These are phyloP conservation scores for Callosobruchus maculatus DNA, from an alignment of 2,888 invertebrate species.

Conservation along the genomic window DNA sequence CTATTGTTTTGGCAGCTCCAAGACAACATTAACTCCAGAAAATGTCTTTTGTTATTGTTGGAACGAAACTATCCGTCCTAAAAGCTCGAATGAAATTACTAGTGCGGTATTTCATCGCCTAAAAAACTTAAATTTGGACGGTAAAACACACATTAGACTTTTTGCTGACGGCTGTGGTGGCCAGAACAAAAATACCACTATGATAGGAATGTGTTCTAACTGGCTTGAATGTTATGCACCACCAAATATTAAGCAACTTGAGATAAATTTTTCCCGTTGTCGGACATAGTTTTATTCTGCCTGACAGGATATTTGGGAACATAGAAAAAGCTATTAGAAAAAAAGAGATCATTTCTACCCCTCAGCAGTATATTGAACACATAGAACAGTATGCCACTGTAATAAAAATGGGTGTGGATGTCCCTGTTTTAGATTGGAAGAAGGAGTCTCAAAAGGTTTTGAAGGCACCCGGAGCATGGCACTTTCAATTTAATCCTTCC, in stretches of 20 bases:
- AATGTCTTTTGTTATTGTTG: slow-evolving; percentile 7
- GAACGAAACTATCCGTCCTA: slow-evolving; percentile 7
- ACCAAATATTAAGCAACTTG: slow-evolving; percentile 6
- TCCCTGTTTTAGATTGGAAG: slow-evolving; percentile 7
- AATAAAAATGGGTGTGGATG: slow-evolving; percentile 5
- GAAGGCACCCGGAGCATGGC: slow-evolving; percentile 7
- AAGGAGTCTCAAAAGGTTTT: slow-evolving; percentile 3
- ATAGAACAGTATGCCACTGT: slow-evolving; percentile 11
- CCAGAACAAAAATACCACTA: slow-evolving; percentile 13
- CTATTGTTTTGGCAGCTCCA: slow-evolving; percentile 13
- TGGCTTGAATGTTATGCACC: slow-evolving; percentile 4
- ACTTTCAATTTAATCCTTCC: slow-evolving; percentile 9
- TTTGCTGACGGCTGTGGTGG: slow-evolving; percentile 15
- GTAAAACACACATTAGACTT: slow-evolving; percentile 8
- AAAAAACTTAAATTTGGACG: slow-evolving; percentile 5
- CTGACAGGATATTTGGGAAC: slow-evolving; percentile 18
- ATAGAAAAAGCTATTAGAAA: slow-evolving; percentile 13
- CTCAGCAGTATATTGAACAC: slow-evolving; percentile 13
- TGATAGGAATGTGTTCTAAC: slow-evolving; percentile 10
- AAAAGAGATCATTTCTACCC: slow-evolving; percentile 9
- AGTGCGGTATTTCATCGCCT: slow-evolving; percentile 11
- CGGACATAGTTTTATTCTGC: slow-evolving; percentile 15
- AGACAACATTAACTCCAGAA: slow-evolving; percentile 4
- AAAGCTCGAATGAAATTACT: slow-evolving; percentile 11
- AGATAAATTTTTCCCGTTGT: slow-evolving; percentile 16